Base-by-base conservation (phyloP, 2,113 vertebrate genomes). In the Scatophagus argus region DNA sequence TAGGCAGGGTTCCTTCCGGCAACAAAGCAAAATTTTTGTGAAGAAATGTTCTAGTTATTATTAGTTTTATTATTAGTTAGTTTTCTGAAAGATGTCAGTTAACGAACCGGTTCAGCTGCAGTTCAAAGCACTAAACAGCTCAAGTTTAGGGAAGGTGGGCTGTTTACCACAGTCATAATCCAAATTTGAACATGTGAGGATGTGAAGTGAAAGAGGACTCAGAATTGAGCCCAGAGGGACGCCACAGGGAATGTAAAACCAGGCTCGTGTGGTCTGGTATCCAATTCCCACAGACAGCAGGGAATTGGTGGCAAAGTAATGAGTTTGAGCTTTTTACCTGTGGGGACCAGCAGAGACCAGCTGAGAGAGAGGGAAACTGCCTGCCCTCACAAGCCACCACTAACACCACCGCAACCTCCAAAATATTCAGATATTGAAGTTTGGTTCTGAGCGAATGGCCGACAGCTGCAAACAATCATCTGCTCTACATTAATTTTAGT, bases 151-250 rank as follows among this genome's bases (percentile, higher is more conserved):
- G 34, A 13, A 16, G 10, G 9, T 21, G 17, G 39, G 17, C 10
- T 31, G 0, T 31, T 5, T 5, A 13, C 56, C 59, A 31, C 14
- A 55, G 3, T 6, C 6, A 14, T 25, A 49, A 38, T 27, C 4
- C 1, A 21, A 36, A 27, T 1, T 9, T 23, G 6, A 36, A 25
- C 41, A 49, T 23, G 4, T 58, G 38, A 27, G 7, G 38, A 65
- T 25, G 8, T 69, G 5, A 36, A 46, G 1, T 36, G 10, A 61
- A 17, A 43, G 32, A 36, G 70, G 61, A 59, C 7, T 58, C 2
- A n/a, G 32, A 25, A 47, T 29, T 43, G 49, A 72, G 49, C 71
- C 86, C 71, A 64, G 78, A 59, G 81, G 78, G 74, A 81, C 11
- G 7, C 74, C 81, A 16, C 0, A 0, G 13, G 61, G 16, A 59